Base-by-base conservation (phyloP, 1,140 invertebrate genomes). In the roundworm (Caenorhabditis elegans) region DNA sequence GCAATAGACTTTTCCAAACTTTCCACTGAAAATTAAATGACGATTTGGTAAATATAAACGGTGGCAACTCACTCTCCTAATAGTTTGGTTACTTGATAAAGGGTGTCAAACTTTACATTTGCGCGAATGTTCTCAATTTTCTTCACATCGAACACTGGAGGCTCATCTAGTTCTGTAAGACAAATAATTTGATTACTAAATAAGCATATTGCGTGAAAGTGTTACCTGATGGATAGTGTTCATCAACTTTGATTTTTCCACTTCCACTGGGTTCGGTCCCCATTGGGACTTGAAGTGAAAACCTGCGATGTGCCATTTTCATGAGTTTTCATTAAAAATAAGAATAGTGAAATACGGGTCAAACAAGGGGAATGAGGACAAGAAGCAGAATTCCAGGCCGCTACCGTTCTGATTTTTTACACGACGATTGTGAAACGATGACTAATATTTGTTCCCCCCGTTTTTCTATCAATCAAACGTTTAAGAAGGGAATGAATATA, bases 11-110 rank as follows among this genome's bases (percentile, higher is more conserved):
- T 88, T 87, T 34, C 88, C 88, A 91, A 99, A 99, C 93, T 98
- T 98, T 2, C 97, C 97, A 85, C 97, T 98, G 90, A 43, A 43
- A 26, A 86, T 84, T 78, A 82, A 28, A 31, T 39, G 5, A 15
- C 22, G 15, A 5, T 82, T 28, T 28, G 49, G 15, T 17, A 39
- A 78, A 31, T 46, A 6, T n/a, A 19, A n/a, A 13, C 31, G 19
- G 10, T 36, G 60, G 70, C 24, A 47, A 86, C 89, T 88, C 84
- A 91, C 91, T 91, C 91, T 77, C 91, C 91, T 3, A 92, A 85
- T n/a, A 83, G 76, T 36, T 90, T 90, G 17, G 82, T 87, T 5
- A 92, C 84, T 36, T 89, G 87, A 85, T 91, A 92, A 46, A 90
- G 88, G 31, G 91, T 90, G n/a, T 89, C 89, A 15, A 92, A 90